Evolutionary conservation across 2,888 invertebrate species (phyloP).

Genomic region (Ommatoiulus sabulosus): DNA sequence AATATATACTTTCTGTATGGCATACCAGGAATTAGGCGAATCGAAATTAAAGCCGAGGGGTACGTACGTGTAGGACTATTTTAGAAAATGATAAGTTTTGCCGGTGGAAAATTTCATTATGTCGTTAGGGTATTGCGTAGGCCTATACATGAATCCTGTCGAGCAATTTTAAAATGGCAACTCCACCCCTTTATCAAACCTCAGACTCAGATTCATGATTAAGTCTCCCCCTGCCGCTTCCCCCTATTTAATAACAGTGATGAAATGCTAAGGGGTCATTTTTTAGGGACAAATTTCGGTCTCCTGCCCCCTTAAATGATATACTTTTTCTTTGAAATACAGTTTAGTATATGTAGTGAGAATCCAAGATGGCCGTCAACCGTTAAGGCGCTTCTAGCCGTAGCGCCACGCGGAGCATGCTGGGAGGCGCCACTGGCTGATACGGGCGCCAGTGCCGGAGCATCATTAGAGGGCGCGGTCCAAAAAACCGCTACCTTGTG

Average conservation of each 20-base stretch:
- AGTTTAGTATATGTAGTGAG: background rate
- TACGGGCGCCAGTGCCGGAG: background rate
- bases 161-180: slow-evolving; percentile 36
- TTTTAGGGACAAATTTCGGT: slow-evolving; percentile 31
- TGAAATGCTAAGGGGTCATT: slow-evolving; percentile 42
- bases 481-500: slow-evolving; percentile 12
- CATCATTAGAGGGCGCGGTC: slow-evolving; percentile 49
- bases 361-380: slow-evolving; percentile 24
- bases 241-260: slow-evolving; percentile 43
- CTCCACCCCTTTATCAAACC: slow-evolving; percentile 43
- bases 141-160: slow-evolving; percentile 28
- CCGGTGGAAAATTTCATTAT: slow-evolving; percentile 34
- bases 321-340: slow-evolving; percentile 26
- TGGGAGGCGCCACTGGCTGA: slow-evolving; percentile 48
- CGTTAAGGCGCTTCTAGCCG: slow-evolving; percentile 31
- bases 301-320: slow-evolving; percentile 36
- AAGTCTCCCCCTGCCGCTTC: slow-evolving; percentile 43
- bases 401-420: slow-evolving; percentile 31
- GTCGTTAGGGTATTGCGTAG: slow-evolving; percentile 5
- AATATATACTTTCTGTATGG: slow-evolving; percentile 26
- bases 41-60: slow-evolving; percentile 12
- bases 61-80: slow-evolving; percentile 30
- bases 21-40: slow-evolving; percentile 29
- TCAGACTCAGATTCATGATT: slow-evolving; percentile 31
- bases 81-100: slow-evolving; percentile 40